These are phyloP conservation scores for Tympanoctomys barrerae DNA, from an alignment of 2,797 vertebrate genomes.

Conservation along the genomic window DNA sequence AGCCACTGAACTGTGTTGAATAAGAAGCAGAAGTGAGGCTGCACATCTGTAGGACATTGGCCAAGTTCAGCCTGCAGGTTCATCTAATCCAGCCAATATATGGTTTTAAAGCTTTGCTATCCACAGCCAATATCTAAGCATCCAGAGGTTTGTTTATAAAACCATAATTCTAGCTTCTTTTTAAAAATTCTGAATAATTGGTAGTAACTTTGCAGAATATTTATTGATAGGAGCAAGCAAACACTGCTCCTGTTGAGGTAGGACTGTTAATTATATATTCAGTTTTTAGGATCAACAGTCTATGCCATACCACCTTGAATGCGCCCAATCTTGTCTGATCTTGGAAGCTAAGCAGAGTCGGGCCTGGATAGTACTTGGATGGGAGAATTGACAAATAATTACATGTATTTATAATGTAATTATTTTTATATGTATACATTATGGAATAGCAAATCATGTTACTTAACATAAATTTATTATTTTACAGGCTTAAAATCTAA, in stretches of 20 bases:
- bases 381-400: background rate
- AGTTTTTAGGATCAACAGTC: background rate
- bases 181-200: background rate
- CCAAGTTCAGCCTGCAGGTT: background rate
- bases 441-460: background rate
- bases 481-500: background rate
- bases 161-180: slow-evolving; percentile 16
- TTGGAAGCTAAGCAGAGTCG: no score
- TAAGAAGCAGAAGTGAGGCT: background rate
- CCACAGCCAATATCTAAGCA: background rate
- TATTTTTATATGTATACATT: background rate
- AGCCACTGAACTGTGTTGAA: background rate
- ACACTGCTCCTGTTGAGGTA: background rate
- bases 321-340: no score
- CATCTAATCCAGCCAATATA: slow-evolving; percentile 11
- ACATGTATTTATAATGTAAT: background rate
- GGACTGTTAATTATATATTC: background rate
- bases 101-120: background rate
- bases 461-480: background rate
- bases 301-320: no score
- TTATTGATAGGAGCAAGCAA: background rate
- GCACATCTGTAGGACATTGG: background rate
- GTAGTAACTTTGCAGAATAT: background rate
- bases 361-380: no score
- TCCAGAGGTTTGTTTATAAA: slow-evolving; percentile 42